Evolutionary conservation across 2,888 invertebrate species (phyloP).

Genomic region (Podabrus alpinus): DNA sequence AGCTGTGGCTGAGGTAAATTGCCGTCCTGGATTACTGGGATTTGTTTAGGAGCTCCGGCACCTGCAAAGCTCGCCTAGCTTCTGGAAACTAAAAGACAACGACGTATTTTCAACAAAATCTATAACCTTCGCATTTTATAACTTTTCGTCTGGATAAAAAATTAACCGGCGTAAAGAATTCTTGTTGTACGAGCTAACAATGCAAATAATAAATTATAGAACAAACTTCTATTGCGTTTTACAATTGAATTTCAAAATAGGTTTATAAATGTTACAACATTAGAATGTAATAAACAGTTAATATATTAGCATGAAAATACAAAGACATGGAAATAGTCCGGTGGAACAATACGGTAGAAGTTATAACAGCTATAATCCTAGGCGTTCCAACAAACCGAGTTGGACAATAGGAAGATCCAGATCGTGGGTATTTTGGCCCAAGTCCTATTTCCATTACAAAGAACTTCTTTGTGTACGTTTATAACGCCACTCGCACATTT

Average conservation of each 20-base stretch:
- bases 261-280: conserved; percentile 11
- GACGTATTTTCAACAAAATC: not conserved
- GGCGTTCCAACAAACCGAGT: conserved; percentile 37
- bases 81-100: conserved; percentile 14
- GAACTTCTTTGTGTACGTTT: conserved; percentile 34
- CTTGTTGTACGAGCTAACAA: not conserved
- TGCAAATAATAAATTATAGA: not conserved
- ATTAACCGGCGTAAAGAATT: not conserved
- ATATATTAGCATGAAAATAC: conserved; percentile 38
- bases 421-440: conserved; percentile 32
- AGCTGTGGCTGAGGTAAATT: conserved; percentile 56
- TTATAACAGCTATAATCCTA: conserved; percentile 40
- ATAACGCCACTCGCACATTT: conserved; percentile 40
- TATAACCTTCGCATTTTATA: not conserved
- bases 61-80: conserved; percentile 38
- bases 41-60: conserved; percentile 54
- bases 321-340: conserved; percentile 34
- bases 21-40: conserved; percentile 56
- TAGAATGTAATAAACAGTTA: conserved; percentile 27
- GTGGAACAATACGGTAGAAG: conserved; percentile 39
- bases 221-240: not conserved
- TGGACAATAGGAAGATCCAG: conserved; percentile 40
- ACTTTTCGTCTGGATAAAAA: not conserved
- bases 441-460: conserved; percentile 40
- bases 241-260: conserved; percentile 1